A percentile compares a stretch with the other conserved stretches of the same genome.
phyloP scores from a whole-genome alignment of 2,113 vertebrate genomes.

The Alces alces region DNA sequence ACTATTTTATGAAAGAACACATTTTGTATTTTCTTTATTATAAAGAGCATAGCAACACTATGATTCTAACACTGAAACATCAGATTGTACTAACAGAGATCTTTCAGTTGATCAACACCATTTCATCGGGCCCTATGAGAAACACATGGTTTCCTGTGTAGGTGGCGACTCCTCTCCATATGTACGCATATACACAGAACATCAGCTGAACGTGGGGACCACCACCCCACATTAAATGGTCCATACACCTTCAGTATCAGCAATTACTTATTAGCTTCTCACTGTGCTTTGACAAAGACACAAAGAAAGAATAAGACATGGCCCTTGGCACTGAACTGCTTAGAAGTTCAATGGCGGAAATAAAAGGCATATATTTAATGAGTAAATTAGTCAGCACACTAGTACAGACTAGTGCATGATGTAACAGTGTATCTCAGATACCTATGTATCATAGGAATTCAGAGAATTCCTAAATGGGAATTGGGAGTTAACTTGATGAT shows the following conservation, averaged over 20 bases:
- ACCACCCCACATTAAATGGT: background rate
- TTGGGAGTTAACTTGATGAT: background rate
- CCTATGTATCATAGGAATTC: background rate
- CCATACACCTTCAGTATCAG: background rate
- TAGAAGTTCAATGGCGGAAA: background rate
- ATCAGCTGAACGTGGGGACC: background rate
- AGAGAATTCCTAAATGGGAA: background rate
- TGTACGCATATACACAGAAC: background rate
- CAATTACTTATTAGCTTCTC: background rate
- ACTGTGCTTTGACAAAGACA: background rate
- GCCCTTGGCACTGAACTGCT: background rate
- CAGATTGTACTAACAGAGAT: background rate
- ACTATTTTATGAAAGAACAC: background rate
- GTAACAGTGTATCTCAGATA: background rate
- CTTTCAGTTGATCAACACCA: background rate
- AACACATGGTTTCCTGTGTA: background rate
- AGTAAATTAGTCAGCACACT: conserved; percentile 14
- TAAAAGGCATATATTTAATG: background rate
- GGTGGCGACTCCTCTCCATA: background rate
- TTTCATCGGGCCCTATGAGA: background rate
- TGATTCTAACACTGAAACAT: background rate
- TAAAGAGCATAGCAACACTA: background rate
- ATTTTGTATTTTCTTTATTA: conserved; percentile 23
- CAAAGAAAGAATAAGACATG: background rate
- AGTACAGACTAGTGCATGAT: background rate